phyloP scores from a whole-genome alignment of 2,113 vertebrate species.

The Cryptomyrus ogoouensis region DNA sequence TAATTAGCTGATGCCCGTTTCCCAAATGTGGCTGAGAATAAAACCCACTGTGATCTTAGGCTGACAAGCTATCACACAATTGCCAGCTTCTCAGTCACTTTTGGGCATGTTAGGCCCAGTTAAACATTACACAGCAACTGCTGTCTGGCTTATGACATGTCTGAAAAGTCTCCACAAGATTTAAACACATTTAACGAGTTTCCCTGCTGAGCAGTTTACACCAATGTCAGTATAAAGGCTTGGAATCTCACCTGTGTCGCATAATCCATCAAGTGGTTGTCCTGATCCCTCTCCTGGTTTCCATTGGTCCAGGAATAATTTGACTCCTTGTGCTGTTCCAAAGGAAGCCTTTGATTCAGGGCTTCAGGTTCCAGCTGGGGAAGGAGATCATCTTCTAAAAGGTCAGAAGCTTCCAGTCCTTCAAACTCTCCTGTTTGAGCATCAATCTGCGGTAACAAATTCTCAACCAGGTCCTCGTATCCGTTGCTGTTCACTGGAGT shows the following conservation, averaged over 20 bases:
- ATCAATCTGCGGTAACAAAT: constrained; percentile 69
- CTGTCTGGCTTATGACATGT: constrained; percentile 23
- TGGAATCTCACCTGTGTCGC: constrained; percentile 7
- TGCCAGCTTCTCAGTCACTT: constrained; percentile 39
- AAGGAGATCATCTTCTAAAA: constrained; percentile 82
- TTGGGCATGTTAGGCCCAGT: constrained; percentile 38
- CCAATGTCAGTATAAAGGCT: neutral
- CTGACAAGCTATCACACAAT: neutral
- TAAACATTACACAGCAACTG: constrained; percentile 45
- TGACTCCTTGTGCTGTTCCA: constrained; percentile 50
- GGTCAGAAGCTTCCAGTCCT: constrained; percentile 77
- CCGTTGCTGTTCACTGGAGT: constrained; percentile 60
- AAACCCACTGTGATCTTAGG: neutral
- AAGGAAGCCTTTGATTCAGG: constrained; percentile 55
- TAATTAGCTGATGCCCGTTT: constrained; percentile 50
- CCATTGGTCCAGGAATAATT: constrained; percentile 50
- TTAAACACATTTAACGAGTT: neutral
- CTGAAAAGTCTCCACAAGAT: neutral
- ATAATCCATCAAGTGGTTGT: neutral
- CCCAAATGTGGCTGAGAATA: neutral
- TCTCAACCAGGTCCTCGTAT: constrained; percentile 78
- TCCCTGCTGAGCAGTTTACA: neutral
- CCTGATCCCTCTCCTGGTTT: constrained; percentile 19
- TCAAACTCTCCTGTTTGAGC: constrained; percentile 75
- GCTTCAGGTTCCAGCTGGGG: constrained; percentile 77